phyloP scores from a whole-genome alignment of 2,888 invertebrate species.

The Sialis fuliginosa region DNA sequence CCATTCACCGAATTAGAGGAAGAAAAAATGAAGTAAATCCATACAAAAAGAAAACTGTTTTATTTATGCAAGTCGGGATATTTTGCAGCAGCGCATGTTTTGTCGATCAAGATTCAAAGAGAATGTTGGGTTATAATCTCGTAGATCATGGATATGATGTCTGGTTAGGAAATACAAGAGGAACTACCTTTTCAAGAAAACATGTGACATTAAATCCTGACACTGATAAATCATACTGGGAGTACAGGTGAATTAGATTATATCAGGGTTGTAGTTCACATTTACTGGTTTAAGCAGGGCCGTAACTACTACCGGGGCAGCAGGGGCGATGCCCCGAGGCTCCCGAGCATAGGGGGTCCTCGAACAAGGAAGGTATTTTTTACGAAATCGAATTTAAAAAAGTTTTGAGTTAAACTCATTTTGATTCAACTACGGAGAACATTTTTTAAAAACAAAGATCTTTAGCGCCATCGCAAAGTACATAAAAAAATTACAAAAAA shows the following conservation, averaged over 20 bases:
- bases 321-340: too few relatives aligned
- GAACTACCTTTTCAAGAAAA: constrained; percentile 43
- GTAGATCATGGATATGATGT: constrained; percentile 56
- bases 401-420: too few relatives aligned
- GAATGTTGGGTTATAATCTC: constrained; percentile 34
- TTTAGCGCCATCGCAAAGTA: too few relatives aligned
- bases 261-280: too few relatives aligned
- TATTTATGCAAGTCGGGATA: constrained; percentile 54
- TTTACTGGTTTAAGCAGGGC: too few relatives aligned
- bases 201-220: constrained; percentile 31
- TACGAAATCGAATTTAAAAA: too few relatives aligned
- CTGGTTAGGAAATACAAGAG: constrained; percentile 70
- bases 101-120: constrained; percentile 50
- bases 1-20: neutral
- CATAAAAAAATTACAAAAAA: too few relatives aligned
- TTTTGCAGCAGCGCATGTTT: constrained; percentile 55
- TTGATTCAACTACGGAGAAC: too few relatives aligned
- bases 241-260: constrained; percentile 26
- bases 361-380: too few relatives aligned
- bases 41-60: constrained; percentile 27
- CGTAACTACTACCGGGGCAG: too few relatives aligned
- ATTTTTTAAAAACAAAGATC: too few relatives aligned
- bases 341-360: too few relatives aligned
- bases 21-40: neutral
- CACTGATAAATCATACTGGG: constrained; percentile 36